A percentile compares a stretch with the other conserved stretches of the same genome.
These are phyloP conservation scores for Sinohyriopsis cumingii DNA, from an alignment of 2,888 invertebrate genomes.

Conservation along the genomic window DNA sequence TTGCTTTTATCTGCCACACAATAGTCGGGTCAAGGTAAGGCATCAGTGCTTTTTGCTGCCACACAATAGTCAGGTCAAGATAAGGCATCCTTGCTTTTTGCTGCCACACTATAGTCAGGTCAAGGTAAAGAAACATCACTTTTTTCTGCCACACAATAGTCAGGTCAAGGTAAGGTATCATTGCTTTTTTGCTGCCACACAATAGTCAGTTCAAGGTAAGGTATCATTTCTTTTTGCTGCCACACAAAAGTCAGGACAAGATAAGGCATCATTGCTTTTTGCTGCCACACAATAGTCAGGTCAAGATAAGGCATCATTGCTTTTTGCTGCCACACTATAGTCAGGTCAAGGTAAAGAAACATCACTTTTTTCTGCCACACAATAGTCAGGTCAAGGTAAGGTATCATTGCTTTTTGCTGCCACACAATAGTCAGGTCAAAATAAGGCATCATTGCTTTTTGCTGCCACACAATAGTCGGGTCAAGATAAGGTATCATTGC, in stretches of 20 bases:
- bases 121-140: no score
- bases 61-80: constrained; percentile 81
- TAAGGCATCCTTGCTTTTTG: constrained; percentile 67
- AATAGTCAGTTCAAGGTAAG: constrained; percentile 83
- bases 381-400: no score
- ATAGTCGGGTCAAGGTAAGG: constrained; percentile 83
- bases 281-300: constrained; percentile 75
- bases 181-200: not conserved
- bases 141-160: constrained; percentile 72
- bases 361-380: not conserved
- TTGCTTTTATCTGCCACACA: not conserved
- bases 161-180: constrained; percentile 80
- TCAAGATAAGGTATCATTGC: constrained; percentile 79
- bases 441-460: constrained; percentile 72
- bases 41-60: not conserved
- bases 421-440: constrained; percentile 80
- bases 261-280: no score
- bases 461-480: constrained; percentile 75
- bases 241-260: no score
- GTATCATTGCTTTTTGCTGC: no score
- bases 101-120: not conserved
- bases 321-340: constrained; percentile 55
- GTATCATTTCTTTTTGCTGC: not conserved
- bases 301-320: constrained; percentile 78
- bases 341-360: constrained; percentile 82